Base-by-base conservation (phyloP, 2,888 invertebrate genomes). In the Heliconius ismenius region DNA sequence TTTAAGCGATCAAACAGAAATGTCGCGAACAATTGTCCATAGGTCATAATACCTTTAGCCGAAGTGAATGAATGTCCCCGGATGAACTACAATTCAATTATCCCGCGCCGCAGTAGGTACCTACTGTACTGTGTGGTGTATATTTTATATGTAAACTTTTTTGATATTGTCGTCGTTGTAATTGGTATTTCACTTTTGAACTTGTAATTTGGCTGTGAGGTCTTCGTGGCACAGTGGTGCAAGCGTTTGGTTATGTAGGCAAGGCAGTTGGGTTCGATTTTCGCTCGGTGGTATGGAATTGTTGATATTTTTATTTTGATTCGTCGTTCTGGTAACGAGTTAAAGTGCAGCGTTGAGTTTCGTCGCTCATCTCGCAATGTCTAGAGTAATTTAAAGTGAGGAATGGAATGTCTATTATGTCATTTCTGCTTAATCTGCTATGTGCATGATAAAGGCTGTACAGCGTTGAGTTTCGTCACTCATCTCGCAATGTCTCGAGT, bases 21-120 rank as follows among this genome's bases (percentile, higher is more conserved):
- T 28, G 69, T 70, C 32, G 70, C n/a, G 6, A 58, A 32, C 70
- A 70, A 58, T 70, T 36, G 58, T 36, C 15, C 32, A 32, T 24
- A 70, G 54, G 70, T 58, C 32, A 58, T 70, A 70, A 67, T 67
- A 67, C 67, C 39, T 69, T 49, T 58, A 70, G 49, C 58, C 15
- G 32, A 70, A 58, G 24, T 54, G 70, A 58, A 70, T 70, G 70
- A 54, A 70, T 32, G 58, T 54, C 1, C 21, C 58, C 58, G 58
- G 58, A 70, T 70, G 70, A 32, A 36, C 70, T 70, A 36, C 70
- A 70, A 75, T 75, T 70, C 69, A 75, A 70, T 75, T 75, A 75
- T 64, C 26, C 75, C 68, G 58, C 15, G 10, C 68, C n/a, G 58
- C 36, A 28, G 28, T 6, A 28, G n/a, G 49, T 54, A 62, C 68